These are phyloP conservation scores for Alviniconcha marisindica DNA, from an alignment of 1,140 invertebrate genomes.

Conservation along the genomic window DNA sequence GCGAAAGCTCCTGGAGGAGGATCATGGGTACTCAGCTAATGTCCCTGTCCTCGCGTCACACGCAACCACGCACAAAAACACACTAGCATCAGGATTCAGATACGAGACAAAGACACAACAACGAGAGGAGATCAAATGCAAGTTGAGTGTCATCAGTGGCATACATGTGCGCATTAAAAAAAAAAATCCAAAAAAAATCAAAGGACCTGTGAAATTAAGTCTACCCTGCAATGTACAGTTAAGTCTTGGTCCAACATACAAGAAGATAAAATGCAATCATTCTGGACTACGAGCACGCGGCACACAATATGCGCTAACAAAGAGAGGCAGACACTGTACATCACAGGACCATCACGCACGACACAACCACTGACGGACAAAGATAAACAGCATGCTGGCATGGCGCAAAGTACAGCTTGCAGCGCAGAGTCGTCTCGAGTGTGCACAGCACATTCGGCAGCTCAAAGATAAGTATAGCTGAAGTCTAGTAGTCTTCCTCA, in stretches of 20 bases:
- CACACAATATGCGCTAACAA: constrained; percentile 1
- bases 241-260: no score
- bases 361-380: constrained; percentile 10
- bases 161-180: no score
- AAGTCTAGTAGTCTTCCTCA: not conserved
- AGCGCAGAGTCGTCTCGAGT: not conserved
- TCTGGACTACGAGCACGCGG: not conserved
- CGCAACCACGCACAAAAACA: not conserved
- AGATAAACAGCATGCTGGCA: constrained; percentile 28
- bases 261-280: no score
- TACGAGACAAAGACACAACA: not conserved
- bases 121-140: constrained; percentile 2
- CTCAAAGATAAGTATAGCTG: not conserved
- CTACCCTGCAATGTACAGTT: no score
- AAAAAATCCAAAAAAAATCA: no score
- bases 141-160: no score
- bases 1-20: constrained; percentile 4
- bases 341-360: constrained; percentile 8
- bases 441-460: not conserved
- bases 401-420: constrained; percentile 32
- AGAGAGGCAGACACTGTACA: not conserved
- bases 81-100: not conserved
- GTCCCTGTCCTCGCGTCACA: not conserved
- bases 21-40: not conserved
- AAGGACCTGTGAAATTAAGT: no score